Conservation (phyloP, 2,888 invertebrate species). For the Andricus quercusramuli region DNA sequence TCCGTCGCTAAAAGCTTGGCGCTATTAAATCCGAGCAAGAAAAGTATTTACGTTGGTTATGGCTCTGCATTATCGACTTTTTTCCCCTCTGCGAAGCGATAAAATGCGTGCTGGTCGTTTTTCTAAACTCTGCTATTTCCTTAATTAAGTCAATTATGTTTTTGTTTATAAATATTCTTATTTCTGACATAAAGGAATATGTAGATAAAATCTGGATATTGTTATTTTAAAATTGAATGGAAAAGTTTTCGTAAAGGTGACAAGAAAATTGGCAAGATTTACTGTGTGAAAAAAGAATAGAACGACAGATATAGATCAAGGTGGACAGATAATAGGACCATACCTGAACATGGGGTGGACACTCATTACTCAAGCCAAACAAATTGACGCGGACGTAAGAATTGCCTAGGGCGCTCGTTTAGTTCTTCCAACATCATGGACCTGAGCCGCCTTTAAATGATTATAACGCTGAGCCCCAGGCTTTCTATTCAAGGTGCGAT, state of each 20-base stretch:
- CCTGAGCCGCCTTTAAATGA: constrained; percentile 34
- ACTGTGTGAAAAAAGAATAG: background rate
- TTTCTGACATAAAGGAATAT: background rate
- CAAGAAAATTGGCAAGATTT: background rate
- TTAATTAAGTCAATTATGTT: background rate
- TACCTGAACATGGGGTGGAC: constrained; percentile 17
- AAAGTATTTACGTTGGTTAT: constrained; percentile 30
- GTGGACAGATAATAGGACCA: constrained; percentile 9
- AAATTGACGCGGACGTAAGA: constrained; percentile 43
- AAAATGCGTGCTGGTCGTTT: background rate
- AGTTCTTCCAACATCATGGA: constrained; percentile 35
- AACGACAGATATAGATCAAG: background rate
- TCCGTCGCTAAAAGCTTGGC: constrained; percentile 30
- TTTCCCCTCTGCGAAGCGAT: background rate
- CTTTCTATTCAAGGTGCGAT: constrained; percentile 13
- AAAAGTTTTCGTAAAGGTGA: background rate
- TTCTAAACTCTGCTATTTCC: background rate
- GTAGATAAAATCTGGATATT: background rate
- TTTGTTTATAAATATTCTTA: background rate
- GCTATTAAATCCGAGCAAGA: constrained; percentile 34
- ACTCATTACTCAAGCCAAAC: constrained; percentile 43
- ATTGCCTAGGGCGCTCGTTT: constrained; percentile 38
- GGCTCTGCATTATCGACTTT: constrained; percentile 29
- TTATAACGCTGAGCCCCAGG: constrained; percentile 39
- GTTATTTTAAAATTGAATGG: too few relatives aligned